phyloP scores from a whole-genome alignment of 2,888 invertebrate species.

The Hypolimnas misippus region DNA sequence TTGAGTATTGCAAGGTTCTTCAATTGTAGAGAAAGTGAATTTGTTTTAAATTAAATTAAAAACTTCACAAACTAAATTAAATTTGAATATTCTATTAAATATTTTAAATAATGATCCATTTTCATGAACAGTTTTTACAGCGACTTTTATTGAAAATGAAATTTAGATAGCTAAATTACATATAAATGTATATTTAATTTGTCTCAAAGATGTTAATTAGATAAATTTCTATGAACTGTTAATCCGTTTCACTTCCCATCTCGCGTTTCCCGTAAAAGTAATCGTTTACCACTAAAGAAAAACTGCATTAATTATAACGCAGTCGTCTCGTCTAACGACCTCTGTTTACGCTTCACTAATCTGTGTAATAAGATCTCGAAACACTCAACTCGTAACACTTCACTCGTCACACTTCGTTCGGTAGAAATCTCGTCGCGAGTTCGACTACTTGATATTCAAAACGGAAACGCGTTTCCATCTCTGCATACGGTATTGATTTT shows the following conservation, averaged over 20 bases:
- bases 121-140: too few species aligned
- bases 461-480: conserved; percentile 38
- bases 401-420: conserved; percentile 47
- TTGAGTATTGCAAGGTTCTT: neutral
- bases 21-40: neutral
- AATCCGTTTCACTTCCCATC: neutral
- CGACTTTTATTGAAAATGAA: too few species aligned
- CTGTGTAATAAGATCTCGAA: conserved; percentile 46
- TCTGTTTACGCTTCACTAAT: conserved; percentile 46
- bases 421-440: conserved; percentile 47
- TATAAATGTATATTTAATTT: too few species aligned
- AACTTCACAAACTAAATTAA: too few species aligned
- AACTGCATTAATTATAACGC: conserved; percentile 28
- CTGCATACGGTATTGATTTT: conserved; percentile 29
- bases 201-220: too few species aligned
- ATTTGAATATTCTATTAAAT: too few species aligned
- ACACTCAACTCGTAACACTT: conserved; percentile 40
- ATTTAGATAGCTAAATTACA: too few species aligned
- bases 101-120: too few species aligned
- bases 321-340: conserved; percentile 42
- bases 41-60: too few species aligned
- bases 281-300: conserved; percentile 26
- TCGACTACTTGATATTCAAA: conserved; percentile 40
- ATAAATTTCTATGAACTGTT: too few species aligned
- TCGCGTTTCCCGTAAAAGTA: conserved; percentile 24